A percentile compares a stretch with the other conserved stretches of the same genome.
Evolutionary conservation across 2,113 vertebrate species (phyloP).

Genomic region (Phrynocephalus versicolor): DNA sequence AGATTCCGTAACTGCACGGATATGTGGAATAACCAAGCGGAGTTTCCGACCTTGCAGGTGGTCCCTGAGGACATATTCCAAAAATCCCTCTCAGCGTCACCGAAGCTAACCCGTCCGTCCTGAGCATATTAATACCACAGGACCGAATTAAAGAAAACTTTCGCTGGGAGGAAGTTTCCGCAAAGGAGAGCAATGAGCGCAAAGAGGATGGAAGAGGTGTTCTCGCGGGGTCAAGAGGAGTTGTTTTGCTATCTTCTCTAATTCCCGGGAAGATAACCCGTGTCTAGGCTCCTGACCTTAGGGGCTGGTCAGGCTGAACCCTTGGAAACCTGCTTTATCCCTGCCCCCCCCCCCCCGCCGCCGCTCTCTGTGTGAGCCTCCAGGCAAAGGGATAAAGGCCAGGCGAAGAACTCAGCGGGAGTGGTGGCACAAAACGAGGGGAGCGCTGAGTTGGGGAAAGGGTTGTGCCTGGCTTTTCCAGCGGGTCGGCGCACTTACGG

Average conservation of each 20-base stretch:
- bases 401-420: rapidly evolving
- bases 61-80: neutral
- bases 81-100: neutral
- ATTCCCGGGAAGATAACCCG: neutral
- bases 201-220: neutral
- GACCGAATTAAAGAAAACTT: neutral
- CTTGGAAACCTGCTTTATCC: too few relatives aligned
- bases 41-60: neutral
- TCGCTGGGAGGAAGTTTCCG: neutral
- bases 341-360: too few relatives aligned
- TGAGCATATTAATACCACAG: too few relatives aligned
- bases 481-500: neutral
- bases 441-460: neutral
- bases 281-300: neutral
- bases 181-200: neutral
- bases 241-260: neutral
- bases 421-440: neutral
- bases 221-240: neutral
- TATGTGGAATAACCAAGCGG: neutral
- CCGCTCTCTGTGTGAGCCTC: too few relatives aligned
- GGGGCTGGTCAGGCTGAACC: too few relatives aligned
- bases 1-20: neutral
- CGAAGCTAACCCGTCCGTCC: too few relatives aligned
- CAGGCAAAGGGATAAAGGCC: neutral
- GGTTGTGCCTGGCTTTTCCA: neutral